Conservation (phyloP, 2,888 invertebrate species). For the Acrobasis repandana region DNA sequence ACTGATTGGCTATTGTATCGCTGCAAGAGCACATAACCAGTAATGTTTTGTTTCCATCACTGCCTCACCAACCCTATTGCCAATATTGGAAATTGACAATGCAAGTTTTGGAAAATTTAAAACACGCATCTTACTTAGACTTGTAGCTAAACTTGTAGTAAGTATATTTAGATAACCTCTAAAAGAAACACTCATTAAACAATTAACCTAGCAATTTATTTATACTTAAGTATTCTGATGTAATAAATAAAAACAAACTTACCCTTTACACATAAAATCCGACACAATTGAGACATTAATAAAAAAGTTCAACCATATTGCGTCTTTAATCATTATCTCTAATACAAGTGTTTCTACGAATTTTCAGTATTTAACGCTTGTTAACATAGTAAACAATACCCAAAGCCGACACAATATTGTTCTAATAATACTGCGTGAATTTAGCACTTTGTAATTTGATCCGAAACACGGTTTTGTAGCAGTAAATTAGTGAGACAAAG, state of each 20-base stretch:
- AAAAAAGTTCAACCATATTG: neutral
- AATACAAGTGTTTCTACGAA: neutral
- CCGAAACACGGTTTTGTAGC: neutral
- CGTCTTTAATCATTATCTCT: neutral
- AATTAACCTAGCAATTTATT: no score
- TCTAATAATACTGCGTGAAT: neutral
- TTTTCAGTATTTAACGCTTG: neutral
- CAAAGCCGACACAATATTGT: neutral
- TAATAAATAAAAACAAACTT: no score
- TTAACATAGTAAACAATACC: neutral
- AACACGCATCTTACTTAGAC: neutral
- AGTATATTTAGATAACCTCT: no score
- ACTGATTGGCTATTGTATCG: conserved; percentile 44
- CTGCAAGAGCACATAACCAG: neutral
- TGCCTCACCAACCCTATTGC: neutral
- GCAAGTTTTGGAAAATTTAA: neutral
- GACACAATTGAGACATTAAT: no score
- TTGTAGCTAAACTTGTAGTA: no score
- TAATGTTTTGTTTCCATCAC: conserved; percentile 5
- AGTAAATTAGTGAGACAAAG: neutral
- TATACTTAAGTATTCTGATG: no score
- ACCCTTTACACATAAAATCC: no score
- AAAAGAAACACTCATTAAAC: no score
- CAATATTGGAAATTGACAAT: neutral
- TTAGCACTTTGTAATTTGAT: neutral